A percentile compares a stretch with the other conserved stretches of the same genome.
These are phyloP conservation scores for Pammene aurita DNA, from an alignment of 2,888 invertebrate genomes.

Conservation along the genomic window DNA sequence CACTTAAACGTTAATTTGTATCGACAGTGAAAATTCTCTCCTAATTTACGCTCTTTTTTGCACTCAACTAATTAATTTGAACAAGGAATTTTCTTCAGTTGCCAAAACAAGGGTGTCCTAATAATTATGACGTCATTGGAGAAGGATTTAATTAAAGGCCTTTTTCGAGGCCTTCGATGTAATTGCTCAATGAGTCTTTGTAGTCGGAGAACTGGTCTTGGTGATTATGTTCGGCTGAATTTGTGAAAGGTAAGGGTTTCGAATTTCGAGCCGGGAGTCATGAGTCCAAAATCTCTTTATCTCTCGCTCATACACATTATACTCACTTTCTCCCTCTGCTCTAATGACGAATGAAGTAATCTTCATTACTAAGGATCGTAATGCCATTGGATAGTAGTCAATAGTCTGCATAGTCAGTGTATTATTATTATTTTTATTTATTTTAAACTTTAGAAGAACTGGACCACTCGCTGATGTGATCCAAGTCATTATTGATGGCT, in stretches of 20 bases:
- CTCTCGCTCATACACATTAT: too few relatives aligned
- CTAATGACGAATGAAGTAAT: too few relatives aligned
- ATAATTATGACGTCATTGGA: slow-evolving; percentile 83
- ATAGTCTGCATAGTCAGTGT: too few relatives aligned
- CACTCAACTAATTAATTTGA: slow-evolving; percentile 65
- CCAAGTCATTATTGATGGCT: too few relatives aligned
- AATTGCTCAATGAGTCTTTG: slow-evolving; percentile 83
- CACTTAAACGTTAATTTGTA: slow-evolving; percentile 29
- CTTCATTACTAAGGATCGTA: too few relatives aligned
- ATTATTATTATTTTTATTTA: too few relatives aligned
- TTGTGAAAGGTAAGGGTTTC: slow-evolving; percentile 48
- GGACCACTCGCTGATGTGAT: too few relatives aligned
- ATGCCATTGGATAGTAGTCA: too few relatives aligned
- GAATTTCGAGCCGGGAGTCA: too few relatives aligned
- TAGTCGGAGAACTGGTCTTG: slow-evolving; percentile 71
- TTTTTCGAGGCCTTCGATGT: slow-evolving; percentile 77
- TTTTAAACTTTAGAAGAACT: too few relatives aligned
- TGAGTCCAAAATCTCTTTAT: too few relatives aligned
- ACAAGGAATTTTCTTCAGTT: slow-evolving; percentile 72
- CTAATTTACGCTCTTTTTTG: slow-evolving; percentile 30
- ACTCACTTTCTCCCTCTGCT: too few relatives aligned
- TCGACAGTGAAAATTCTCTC: slow-evolving; percentile 25
- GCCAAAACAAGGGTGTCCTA: slow-evolving; percentile 77
- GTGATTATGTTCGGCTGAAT: slow-evolving; percentile 68
- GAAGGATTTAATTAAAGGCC: slow-evolving; percentile 83